phyloP scores from a whole-genome alignment of 2,797 vertebrate species.

The Cyprinodon diabolis region DNA sequence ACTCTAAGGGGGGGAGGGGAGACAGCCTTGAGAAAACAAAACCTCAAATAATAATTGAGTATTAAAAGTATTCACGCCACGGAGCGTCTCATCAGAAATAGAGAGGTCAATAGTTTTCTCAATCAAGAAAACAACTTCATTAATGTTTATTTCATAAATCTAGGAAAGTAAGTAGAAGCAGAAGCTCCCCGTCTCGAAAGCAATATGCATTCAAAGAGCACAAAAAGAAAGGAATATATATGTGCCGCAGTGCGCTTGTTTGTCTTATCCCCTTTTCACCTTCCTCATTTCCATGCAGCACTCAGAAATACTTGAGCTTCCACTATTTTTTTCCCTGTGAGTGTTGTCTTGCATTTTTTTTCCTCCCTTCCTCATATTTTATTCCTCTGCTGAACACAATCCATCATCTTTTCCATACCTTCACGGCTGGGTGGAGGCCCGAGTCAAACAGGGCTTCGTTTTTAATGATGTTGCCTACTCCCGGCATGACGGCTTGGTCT shows the following conservation, averaged over 20 bases:
- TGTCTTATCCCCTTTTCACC: constrained; percentile 35
- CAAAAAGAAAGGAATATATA: neutral
- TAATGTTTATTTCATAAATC: constrained; percentile 9
- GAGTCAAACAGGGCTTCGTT: constrained; percentile 95
- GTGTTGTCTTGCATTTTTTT: constrained; percentile 40
- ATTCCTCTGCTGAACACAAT: constrained; percentile 65
- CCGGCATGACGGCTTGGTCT: constrained; percentile 92
- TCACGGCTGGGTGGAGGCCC: constrained; percentile 88
- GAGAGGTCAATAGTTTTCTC: constrained; percentile 19
- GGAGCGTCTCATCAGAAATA: constrained; percentile 14
- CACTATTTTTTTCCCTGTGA: constrained; percentile 23
- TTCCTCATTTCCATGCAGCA: constrained; percentile 46
- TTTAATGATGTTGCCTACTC: constrained; percentile 97
- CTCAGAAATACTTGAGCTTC: constrained; percentile 48
- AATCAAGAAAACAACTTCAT: constrained; percentile 11
- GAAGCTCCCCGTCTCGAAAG: neutral
- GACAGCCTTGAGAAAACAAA: constrained; percentile 25
- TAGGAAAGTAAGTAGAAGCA: constrained; percentile 6
- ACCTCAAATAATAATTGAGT: constrained; percentile 28
- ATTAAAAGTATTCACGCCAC: constrained; percentile 28
- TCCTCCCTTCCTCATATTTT: constrained; percentile 24
- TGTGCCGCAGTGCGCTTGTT: constrained; percentile 37
- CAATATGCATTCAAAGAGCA: constrained; percentile 9
- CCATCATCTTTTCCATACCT: constrained; percentile 79
- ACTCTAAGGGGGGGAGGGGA: constrained; percentile 25